phyloP scores from a whole-genome alignment of 2,113 vertebrate genomes.

The Equus przewalskii region DNA sequence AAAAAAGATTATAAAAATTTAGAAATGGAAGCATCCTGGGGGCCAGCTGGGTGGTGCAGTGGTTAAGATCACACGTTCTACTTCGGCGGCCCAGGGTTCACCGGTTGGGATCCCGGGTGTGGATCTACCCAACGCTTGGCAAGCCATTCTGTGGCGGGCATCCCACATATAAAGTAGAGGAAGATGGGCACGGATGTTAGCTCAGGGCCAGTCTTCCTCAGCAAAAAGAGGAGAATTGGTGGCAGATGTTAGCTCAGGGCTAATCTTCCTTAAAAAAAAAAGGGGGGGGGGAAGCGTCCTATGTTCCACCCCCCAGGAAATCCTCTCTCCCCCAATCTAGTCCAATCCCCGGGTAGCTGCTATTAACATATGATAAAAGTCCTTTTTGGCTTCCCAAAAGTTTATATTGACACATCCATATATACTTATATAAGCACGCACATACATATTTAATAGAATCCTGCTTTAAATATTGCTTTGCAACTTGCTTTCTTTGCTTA shows the following conservation, averaged over 20 bases:
- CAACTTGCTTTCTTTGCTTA: background rate
- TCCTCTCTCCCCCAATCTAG: background rate
- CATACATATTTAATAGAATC: background rate
- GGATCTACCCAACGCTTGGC: no score
- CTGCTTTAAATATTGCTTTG: background rate
- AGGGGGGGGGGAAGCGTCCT: background rate
- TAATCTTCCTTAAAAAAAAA: no score
- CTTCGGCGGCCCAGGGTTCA: no score
- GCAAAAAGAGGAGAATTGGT: no score
- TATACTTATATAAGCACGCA: background rate
- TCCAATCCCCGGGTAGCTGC: background rate
- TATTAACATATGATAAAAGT: background rate
- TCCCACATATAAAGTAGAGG: no score
- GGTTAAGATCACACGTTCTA: no score
- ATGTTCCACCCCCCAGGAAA: background rate
- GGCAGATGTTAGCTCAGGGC: no score
- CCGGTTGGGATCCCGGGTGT: no score
- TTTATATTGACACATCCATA: background rate
- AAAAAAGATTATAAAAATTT: slow-evolving; percentile 17
- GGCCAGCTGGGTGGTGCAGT: no score
- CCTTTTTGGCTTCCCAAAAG: background rate
- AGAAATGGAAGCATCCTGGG: background rate
- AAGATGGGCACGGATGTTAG: no score
- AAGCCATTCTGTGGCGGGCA: no score
- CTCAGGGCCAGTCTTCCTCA: no score